Conservation (phyloP, 1,140 invertebrate genomes). For the Linepithema humile region DNA sequence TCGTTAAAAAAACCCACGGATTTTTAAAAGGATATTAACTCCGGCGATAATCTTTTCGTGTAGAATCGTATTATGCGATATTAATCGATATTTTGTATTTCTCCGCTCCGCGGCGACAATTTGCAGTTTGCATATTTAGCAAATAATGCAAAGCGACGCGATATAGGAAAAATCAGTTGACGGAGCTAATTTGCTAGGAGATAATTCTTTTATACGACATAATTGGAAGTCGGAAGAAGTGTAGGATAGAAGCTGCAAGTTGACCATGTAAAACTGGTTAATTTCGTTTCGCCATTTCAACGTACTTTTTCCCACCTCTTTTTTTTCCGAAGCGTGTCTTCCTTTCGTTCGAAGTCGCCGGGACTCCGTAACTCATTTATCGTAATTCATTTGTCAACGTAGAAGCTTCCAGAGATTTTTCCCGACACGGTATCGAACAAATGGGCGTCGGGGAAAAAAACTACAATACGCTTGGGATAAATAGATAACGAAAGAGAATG, state of each 20-base stretch:
- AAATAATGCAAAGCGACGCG: neutral
- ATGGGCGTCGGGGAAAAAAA: neutral
- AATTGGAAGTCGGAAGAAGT: neutral
- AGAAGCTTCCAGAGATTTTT: constrained; percentile 23
- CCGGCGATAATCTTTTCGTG: too few relatives aligned
- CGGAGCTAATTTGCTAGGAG: neutral
- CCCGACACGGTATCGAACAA: constrained; percentile 25
- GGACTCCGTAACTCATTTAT: constrained; percentile 70
- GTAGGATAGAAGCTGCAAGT: neutral
- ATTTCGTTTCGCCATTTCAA: constrained; percentile 43
- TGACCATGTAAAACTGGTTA: constrained; percentile 49
- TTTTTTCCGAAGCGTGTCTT: constrained; percentile 40
- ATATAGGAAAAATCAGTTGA: neutral
- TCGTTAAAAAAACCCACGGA: neutral
- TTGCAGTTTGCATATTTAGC: neutral
- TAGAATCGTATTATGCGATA: neutral
- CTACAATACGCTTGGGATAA: neutral
- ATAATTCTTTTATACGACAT: constrained; percentile 12
- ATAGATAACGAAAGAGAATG: constrained; percentile 1
- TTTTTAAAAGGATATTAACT: too few relatives aligned
- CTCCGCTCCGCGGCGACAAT: neutral
- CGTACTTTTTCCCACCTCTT: constrained; percentile 12
- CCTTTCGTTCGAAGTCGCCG: constrained; percentile 34
- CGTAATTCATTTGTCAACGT: constrained; percentile 58
- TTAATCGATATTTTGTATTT: neutral